Percentiles rank a stretch among this genome's conserved stretches.
Conservation (phyloP, 2,797 vertebrate species). For the Adrianichthys oophorus region DNA sequence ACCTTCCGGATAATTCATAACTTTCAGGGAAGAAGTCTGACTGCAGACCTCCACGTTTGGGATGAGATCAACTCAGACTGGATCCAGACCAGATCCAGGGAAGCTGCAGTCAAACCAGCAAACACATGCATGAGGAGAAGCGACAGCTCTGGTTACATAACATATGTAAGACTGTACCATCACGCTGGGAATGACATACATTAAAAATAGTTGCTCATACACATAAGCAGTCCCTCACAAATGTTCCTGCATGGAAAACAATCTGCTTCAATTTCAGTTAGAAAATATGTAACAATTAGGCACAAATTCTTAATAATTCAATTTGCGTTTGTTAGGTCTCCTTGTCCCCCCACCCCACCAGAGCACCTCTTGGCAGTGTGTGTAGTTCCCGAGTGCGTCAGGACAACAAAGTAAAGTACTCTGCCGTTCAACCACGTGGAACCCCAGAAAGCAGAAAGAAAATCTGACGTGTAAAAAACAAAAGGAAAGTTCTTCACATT, state of each 20-base stretch:
- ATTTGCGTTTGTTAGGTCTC: conserved; percentile 77
- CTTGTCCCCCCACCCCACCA: conserved; percentile 51
- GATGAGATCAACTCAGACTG: conserved; percentile 46
- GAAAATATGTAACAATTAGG: conserved; percentile 87
- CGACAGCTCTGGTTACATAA: conserved; percentile 80
- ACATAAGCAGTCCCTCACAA: conserved; percentile 83
- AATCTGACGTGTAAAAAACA: conserved; percentile 52
- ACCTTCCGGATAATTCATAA: conserved; percentile 53
- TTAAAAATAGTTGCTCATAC: conserved; percentile 83
- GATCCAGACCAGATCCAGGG: conserved; percentile 48
- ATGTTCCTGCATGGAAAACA: conserved; percentile 84
- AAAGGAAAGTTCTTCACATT: conserved; percentile 83
- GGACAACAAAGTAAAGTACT: conserved; percentile 64
- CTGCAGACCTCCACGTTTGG: conserved; percentile 58
- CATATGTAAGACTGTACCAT: conserved; percentile 87
- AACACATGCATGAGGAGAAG: conserved; percentile 53
- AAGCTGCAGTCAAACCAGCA: conserved; percentile 61
- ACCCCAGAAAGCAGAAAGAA: conserved; percentile 64
- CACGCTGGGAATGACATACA: conserved; percentile 85
- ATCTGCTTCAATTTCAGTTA: conserved; percentile 84
- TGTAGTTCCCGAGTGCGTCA: conserved; percentile 75
- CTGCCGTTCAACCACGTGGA: conserved; percentile 73
- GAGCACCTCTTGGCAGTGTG: conserved; percentile 79
- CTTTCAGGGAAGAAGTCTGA: conserved; percentile 53
- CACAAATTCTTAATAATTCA: conserved; percentile 81